phyloP scores from a whole-genome alignment of 2,888 invertebrate genomes.

The Fragum whitleyi region DNA sequence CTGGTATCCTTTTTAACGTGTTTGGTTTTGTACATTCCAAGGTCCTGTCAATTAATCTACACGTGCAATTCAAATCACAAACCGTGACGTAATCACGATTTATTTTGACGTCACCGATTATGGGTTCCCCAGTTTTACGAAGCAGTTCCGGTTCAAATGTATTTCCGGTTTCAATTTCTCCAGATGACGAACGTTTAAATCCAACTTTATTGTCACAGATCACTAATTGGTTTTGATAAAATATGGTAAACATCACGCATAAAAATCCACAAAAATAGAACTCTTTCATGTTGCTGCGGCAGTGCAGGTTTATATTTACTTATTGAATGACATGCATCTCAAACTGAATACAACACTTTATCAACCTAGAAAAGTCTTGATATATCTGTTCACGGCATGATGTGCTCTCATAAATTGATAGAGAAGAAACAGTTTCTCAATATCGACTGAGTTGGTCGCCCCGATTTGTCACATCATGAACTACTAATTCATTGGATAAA shows the following conservation, averaged over 20 bases:
- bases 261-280: neutral
- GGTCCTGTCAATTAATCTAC: slow-evolving; percentile 18
- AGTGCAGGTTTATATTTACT: too few relatives aligned
- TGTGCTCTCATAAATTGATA: too few relatives aligned
- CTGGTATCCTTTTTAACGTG: slow-evolving; percentile 26
- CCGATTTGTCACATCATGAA: too few relatives aligned
- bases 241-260: neutral
- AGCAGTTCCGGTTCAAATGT: neutral
- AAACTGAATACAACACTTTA: too few relatives aligned
- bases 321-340: too few relatives aligned
- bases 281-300: neutral
- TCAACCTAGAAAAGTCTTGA: too few relatives aligned
- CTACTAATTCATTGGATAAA: too few relatives aligned
- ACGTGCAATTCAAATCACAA: slow-evolving; percentile 35
- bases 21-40: slow-evolving; percentile 33
- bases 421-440: too few relatives aligned
- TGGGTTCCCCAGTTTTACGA: neutral
- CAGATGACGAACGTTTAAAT: neutral
- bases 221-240: neutral
- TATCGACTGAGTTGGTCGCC: too few relatives aligned
- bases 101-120: neutral
- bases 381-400: too few relatives aligned
- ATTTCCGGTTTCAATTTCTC: neutral
- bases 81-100: slow-evolving; percentile 8
- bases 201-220: neutral